Percentiles rank a stretch among this genome's conserved stretches.
Conservation (phyloP, 2,888 invertebrate genomes). For the Aleiodes leptofemur region DNA sequence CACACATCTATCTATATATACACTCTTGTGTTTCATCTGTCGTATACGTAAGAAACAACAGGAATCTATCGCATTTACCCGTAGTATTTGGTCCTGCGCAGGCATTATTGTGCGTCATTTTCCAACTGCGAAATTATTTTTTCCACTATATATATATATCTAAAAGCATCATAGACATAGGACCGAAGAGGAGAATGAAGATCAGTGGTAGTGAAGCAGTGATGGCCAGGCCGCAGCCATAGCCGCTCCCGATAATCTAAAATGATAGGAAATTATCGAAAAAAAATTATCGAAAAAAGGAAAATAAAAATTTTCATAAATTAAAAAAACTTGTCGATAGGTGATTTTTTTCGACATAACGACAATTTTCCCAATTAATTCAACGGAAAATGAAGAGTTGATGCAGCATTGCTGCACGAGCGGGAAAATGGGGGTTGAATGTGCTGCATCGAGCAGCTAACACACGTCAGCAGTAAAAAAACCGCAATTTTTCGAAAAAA, state of each 20-base stretch:
- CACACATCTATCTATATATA: background rate
- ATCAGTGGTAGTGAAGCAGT: constrained; percentile 63
- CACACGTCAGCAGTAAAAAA: no score
- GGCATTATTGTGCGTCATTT: constrained; percentile 49
- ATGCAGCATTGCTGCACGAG: no score
- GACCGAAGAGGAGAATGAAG: constrained; percentile 23
- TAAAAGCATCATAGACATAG: background rate
- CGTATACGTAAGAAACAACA: constrained; percentile 2
- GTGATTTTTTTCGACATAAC: background rate
- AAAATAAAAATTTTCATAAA: background rate
- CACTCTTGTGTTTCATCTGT: no score
- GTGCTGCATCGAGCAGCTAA: no score
- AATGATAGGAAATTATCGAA: constrained; percentile 29
- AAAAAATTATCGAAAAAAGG: background rate
- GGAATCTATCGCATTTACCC: constrained; percentile 2
- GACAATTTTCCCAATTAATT: background rate
- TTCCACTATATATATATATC: constrained; percentile 35
- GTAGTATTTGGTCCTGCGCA: constrained; percentile 27
- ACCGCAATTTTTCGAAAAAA: no score
- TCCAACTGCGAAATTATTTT: constrained; percentile 45
- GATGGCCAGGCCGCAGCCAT: constrained; percentile 75
- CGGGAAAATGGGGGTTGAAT: no score
- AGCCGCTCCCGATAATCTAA: constrained; percentile 72
- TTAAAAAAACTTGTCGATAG: background rate
- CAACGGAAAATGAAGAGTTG: no score